A percentile compares a stretch with the other conserved stretches of the same genome.
These are phyloP conservation scores for Sepioteuthis lessoniana DNA, from an alignment of 2,888 invertebrate species.

Conservation along the genomic window DNA sequence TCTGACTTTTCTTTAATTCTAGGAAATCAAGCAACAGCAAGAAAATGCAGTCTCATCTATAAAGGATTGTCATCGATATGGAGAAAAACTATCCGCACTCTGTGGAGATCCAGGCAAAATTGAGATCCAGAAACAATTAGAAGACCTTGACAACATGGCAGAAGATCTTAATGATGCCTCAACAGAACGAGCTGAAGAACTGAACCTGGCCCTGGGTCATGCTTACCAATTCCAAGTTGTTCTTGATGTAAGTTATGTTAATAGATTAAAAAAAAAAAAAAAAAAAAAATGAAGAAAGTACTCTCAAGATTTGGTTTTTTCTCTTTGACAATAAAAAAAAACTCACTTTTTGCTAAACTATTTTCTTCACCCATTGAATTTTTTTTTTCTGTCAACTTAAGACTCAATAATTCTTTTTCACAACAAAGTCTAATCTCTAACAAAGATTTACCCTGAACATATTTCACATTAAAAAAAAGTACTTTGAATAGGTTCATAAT, in stretches of 20 bases:
- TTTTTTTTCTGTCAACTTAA: no score
- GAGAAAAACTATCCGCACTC: slow-evolving; percentile 65
- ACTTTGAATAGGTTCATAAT: no score
- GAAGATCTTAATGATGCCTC: slow-evolving; percentile 73
- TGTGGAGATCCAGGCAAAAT: slow-evolving; percentile 73
- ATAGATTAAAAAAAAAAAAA: no score
- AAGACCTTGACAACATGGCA: slow-evolving; percentile 71
- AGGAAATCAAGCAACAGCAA: slow-evolving; percentile 72
- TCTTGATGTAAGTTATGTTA: slow-evolving; percentile 65
- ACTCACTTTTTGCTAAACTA: no score
- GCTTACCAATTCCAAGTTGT: slow-evolving; percentile 70
- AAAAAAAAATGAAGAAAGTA: no score
- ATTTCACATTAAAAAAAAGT: no score
- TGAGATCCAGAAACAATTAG: slow-evolving; percentile 73
- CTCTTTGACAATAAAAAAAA: no score
- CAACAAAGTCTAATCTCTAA: no score
- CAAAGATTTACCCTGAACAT: no score
- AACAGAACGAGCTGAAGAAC: slow-evolving; percentile 71
- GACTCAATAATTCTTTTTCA: no score
- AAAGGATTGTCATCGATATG: slow-evolving; percentile 67
- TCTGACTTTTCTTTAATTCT: slow-evolving; percentile 36
- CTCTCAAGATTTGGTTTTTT: no score
- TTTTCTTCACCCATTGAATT: no score
- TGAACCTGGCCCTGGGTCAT: slow-evolving; percentile 68
- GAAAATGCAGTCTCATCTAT: slow-evolving; percentile 64